Conservation (phyloP, 2,888 invertebrate species). For the Xylota segnis region DNA sequence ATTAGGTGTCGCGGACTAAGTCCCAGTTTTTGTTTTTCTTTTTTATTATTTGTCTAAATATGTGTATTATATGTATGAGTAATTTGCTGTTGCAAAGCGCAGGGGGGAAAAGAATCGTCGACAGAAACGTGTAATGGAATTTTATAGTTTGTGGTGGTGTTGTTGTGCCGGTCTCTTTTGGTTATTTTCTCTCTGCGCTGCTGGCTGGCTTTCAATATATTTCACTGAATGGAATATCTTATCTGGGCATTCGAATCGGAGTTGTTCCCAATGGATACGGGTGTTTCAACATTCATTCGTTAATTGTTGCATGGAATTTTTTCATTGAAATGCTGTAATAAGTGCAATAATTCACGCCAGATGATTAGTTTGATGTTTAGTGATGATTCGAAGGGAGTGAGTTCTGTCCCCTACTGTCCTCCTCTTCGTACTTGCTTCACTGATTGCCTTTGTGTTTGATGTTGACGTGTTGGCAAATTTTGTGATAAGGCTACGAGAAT, state of each 20-base stretch:
- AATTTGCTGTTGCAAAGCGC: constrained; percentile 13
- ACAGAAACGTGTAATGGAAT: constrained; percentile 73
- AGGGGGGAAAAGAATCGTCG: constrained; percentile 24
- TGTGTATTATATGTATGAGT: constrained; percentile 45
- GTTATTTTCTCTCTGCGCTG: constrained; percentile 34
- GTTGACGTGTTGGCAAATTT: constrained; percentile 75
- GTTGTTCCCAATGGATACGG: constrained; percentile 21
- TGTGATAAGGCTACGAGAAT: constrained; percentile 54
- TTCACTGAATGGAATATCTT: constrained; percentile 30
- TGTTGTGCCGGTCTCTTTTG: constrained; percentile 69
- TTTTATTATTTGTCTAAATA: constrained; percentile 63
- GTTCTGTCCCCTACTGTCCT: constrained; percentile 32
- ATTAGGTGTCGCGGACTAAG: constrained; percentile 53
- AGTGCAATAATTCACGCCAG: constrained; percentile 48
- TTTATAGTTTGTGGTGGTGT: constrained; percentile 47
- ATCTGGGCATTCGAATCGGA: constrained; percentile 36
- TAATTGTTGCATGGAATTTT: constrained; percentile 19
- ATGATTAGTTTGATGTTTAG: constrained; percentile 45
- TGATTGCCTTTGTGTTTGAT: constrained; percentile 52
- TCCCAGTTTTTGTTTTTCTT: constrained; percentile 40
- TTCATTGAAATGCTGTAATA: constrained; percentile 6
- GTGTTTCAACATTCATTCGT: constrained; percentile 10
- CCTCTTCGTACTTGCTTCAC: constrained; percentile 45
- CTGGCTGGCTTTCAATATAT: constrained; percentile 22
- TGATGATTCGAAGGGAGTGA: constrained; percentile 61